A percentile compares a stretch with the other conserved stretches of the same genome.
These are phyloP conservation scores for Cataglyphis cursor DNA, from an alignment of 2,888 invertebrate genomes.

Conservation along the genomic window DNA sequence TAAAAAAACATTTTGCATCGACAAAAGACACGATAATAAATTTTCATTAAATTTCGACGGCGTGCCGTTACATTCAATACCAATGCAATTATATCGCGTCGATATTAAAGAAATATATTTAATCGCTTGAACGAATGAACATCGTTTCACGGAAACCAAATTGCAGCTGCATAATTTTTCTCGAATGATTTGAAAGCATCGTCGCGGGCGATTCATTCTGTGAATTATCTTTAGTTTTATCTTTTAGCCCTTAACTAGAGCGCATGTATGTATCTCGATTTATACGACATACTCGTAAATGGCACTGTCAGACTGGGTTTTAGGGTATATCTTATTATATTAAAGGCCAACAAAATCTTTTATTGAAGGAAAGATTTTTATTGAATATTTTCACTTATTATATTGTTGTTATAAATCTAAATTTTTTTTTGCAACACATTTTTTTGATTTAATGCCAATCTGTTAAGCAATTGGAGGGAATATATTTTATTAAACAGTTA, in stretches of 20 bases:
- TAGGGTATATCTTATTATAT: conserved; percentile 1
- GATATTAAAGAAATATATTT: conserved; percentile 34
- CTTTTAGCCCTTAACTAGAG: conserved; percentile 19
- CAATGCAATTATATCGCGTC: conserved; percentile 23
- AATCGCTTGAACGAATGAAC: conserved; percentile 20
- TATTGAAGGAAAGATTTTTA: background rate
- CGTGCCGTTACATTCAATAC: conserved; percentile 24
- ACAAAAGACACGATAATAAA: conserved; percentile 31
- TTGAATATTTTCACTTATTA: conserved; percentile 3
- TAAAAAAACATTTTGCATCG: conserved; percentile 10
- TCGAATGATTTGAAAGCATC: conserved; percentile 18
- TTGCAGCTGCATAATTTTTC: conserved; percentile 21
- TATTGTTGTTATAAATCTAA: background rate
- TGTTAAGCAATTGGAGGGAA: background rate
- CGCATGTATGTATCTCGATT: conserved; percentile 1
- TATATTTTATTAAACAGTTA: too few relatives aligned
- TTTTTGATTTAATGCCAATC: background rate
- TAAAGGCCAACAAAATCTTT: conserved; percentile 5
- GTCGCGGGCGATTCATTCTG: background rate
- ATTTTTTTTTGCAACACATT: background rate
- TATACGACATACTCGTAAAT: conserved; percentile 2
- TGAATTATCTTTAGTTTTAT: background rate
- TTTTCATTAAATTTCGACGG: conserved; percentile 49
- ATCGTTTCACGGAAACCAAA: conserved; percentile 29
- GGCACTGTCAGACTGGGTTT: background rate